Evolutionary conservation across 2,113 vertebrate species (phyloP).

Genomic region (Alaudala cheleensis): DNA sequence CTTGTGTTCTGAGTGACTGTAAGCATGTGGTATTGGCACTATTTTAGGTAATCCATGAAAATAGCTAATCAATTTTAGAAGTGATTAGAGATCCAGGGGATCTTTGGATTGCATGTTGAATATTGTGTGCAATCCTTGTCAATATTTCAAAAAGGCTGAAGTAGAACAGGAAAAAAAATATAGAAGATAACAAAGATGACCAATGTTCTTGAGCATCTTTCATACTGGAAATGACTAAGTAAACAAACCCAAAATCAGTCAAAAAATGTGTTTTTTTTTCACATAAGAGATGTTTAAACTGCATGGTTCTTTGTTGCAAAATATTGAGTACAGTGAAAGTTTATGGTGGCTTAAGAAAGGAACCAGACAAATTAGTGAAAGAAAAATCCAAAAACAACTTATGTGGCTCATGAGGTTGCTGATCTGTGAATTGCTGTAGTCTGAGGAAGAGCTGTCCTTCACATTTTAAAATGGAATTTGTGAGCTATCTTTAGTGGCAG

Average conservation of each 20-base stretch:
- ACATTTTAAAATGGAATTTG: neutral
- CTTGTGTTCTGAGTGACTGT: neutral
- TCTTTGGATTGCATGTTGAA: neutral
- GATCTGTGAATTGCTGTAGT: neutral
- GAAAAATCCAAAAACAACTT: neutral
- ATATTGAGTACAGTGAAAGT: neutral
- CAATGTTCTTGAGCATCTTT: neutral
- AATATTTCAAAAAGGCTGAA: neutral
- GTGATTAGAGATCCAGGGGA: neutral
- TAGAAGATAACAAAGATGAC: neutral
- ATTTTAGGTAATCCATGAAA: neutral
- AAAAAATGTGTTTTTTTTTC: rapidly evolving
- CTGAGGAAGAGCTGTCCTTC: neutral
- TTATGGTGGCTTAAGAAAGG: neutral
- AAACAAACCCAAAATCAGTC: neutral
- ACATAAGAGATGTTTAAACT: neutral
- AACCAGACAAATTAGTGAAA: neutral
- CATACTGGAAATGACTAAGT: neutral
- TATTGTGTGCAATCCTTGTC: neutral
- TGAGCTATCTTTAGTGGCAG: neutral
- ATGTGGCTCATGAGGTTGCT: neutral
- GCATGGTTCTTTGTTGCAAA: neutral
- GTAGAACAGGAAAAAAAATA: neutral
- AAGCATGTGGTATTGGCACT: neutral
- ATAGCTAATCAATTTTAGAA: neutral